phyloP scores from a whole-genome alignment of 2,888 invertebrate genomes.

The Caenorhabditis doughertyi region DNA sequence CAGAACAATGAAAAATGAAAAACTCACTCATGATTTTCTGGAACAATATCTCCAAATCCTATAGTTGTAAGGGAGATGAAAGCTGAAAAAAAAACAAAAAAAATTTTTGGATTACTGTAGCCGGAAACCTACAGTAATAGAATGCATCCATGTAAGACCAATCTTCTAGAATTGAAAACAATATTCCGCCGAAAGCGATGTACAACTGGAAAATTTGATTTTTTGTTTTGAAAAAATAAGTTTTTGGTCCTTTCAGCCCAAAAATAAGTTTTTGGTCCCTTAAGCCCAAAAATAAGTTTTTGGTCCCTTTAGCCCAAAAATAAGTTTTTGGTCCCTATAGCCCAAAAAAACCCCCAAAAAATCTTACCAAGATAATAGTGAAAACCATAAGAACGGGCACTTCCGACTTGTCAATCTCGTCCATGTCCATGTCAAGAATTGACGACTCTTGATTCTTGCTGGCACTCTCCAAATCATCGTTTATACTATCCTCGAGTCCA shows the following conservation, averaged over 20 bases:
- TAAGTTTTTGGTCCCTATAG: neutral
- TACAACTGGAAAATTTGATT: slow-evolving; percentile 82
- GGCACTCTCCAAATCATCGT: slow-evolving; percentile 41
- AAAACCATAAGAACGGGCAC: slow-evolving; percentile 83
- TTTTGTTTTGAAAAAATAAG: neutral
- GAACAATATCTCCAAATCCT: slow-evolving; percentile 82
- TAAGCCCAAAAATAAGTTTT: too few relatives aligned
- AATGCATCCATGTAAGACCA: slow-evolving; percentile 85
- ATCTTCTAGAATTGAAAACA: slow-evolving; percentile 83
- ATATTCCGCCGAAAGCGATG: slow-evolving; percentile 83
- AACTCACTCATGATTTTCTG: slow-evolving; percentile 78
- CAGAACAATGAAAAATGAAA: neutral
- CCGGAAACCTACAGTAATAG: slow-evolving; percentile 84
- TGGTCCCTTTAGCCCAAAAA: too few relatives aligned
- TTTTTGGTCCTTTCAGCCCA: too few relatives aligned
- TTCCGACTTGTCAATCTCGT: slow-evolving; percentile 78
- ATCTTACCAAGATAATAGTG: slow-evolving; percentile 81
- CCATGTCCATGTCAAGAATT: slow-evolving; percentile 67
- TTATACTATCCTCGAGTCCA: slow-evolving; percentile 50
- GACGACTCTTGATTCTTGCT: slow-evolving; percentile 61
- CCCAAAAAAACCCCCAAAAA: neutral
- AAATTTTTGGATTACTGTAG: neutral
- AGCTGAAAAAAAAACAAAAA: slow-evolving; percentile 67
- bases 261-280: too few relatives aligned
- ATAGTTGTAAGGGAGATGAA: slow-evolving; percentile 83